Evolutionary conservation across 2,797 vertebrate genomes (phyloP).

Genomic region (Bradypodion pumilum): DNA sequence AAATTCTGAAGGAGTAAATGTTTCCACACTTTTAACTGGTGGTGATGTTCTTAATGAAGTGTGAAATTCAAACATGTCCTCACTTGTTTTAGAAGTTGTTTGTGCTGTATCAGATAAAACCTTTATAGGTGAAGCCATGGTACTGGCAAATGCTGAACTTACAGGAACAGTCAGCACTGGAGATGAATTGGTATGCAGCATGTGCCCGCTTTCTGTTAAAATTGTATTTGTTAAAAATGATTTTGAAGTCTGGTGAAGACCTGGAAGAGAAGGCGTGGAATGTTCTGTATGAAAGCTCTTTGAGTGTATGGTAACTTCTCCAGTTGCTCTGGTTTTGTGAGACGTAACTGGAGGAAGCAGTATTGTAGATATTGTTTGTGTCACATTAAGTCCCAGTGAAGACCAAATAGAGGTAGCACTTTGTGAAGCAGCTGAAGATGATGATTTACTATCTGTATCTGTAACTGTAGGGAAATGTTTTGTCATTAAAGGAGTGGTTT

Average conservation of each 20-base stretch:
- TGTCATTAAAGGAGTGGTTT: slow-evolving; percentile 27
- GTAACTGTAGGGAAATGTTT: slow-evolving; percentile 20
- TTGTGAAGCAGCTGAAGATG: slow-evolving; percentile 30
- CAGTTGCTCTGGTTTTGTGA: slow-evolving; percentile 19
- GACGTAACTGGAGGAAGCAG: not conserved
- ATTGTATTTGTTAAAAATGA: slow-evolving; percentile 18
- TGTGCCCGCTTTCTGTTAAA: slow-evolving; percentile 30
- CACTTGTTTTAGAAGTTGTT: slow-evolving; percentile 27
- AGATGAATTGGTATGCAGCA: slow-evolving; percentile 14
- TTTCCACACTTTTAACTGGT: slow-evolving; percentile 20
- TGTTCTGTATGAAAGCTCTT: slow-evolving; percentile 22
- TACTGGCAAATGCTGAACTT: slow-evolving; percentile 11
- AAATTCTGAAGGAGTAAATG: slow-evolving; percentile 27
- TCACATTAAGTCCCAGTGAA: slow-evolving; percentile 24
- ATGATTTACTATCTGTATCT: slow-evolving; percentile 10
- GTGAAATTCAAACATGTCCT: slow-evolving; percentile 11
- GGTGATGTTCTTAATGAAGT: slow-evolving; percentile 38
- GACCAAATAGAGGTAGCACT: not conserved
- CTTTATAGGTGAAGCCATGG: slow-evolving; percentile 36
- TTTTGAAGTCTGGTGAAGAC: slow-evolving; percentile 30
- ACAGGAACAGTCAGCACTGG: slow-evolving; percentile 34
- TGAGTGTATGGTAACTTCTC: slow-evolving; percentile 8
- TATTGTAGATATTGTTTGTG: not conserved
- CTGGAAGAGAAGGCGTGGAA: slow-evolving; percentile 27
- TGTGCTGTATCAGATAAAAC: slow-evolving; percentile 7